Evolutionary conservation across 2,797 vertebrate genomes (phyloP).

Genomic region (Darevskia mixta): DNA sequence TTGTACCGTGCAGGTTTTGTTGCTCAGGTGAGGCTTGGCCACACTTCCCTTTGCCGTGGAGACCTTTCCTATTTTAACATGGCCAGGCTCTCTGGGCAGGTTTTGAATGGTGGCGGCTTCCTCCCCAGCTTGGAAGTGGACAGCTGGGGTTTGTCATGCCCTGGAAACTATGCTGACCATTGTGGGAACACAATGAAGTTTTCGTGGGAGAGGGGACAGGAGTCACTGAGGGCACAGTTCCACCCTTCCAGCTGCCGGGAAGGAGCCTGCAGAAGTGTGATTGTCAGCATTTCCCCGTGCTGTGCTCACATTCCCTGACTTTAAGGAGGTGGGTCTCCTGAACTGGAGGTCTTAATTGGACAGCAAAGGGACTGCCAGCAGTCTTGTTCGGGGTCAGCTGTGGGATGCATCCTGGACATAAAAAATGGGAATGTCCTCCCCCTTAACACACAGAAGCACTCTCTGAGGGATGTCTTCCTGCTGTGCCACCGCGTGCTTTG

Average conservation of each 20-base stretch:
- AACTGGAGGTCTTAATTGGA: not conserved
- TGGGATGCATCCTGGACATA: not conserved
- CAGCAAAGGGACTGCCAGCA: not conserved
- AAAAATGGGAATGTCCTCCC: not conserved
- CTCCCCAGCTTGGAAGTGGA: not conserved
- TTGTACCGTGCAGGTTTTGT: not conserved
- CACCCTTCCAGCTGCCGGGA: not conserved
- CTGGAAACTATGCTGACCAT: not conserved
- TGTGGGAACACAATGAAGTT: conserved; percentile 9
- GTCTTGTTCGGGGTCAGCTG: not conserved
- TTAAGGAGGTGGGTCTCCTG: not conserved
- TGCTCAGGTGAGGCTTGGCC: not conserved
- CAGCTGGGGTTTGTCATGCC: conserved; percentile 19
- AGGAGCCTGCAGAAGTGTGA: not conserved
- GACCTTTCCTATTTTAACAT: not conserved
- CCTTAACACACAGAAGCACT: too few relatives aligned
- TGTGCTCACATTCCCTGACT: not conserved
- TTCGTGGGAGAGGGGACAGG: conserved; percentile 10
- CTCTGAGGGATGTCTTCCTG: not conserved
- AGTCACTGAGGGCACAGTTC: not conserved
- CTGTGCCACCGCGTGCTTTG: not conserved
- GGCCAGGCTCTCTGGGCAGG: not conserved
- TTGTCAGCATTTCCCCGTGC: not conserved
- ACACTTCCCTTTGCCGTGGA: not conserved
- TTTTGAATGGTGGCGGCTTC: not conserved